Conservation (phyloP, 1,140 invertebrate genomes). For the Subanguina moxae region DNA sequence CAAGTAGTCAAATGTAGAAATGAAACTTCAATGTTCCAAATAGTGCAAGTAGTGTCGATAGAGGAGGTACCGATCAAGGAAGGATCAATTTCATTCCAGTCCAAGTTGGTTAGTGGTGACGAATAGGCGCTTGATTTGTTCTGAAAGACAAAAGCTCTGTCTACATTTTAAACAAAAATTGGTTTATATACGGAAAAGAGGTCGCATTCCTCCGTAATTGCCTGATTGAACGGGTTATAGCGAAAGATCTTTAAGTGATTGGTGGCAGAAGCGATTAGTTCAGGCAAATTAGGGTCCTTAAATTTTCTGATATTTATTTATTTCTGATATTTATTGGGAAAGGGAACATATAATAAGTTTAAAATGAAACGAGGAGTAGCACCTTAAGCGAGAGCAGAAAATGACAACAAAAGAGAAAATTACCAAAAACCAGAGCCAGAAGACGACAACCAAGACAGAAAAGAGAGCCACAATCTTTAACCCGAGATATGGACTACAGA, state of each 20-base stretch:
- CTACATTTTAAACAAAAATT: constrained; percentile 12
- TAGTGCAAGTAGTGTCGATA: constrained; percentile 98
- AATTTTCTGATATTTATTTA: too few species aligned
- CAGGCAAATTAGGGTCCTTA: constrained; percentile 20
- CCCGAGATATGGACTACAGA: too few species aligned
- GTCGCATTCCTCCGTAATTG: constrained; percentile 27
- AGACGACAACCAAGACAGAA: too few species aligned
- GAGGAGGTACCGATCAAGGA: constrained; percentile 97
- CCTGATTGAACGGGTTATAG: constrained; percentile 20
- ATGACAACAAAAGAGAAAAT: too few species aligned
- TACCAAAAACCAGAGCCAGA: too few species aligned
- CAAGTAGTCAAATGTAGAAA: too few species aligned
- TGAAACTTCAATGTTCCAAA: constrained; percentile 90
- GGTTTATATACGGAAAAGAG: constrained; percentile 20
- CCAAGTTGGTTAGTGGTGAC: constrained; percentile 95
- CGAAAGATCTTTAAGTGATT: constrained; percentile 44
- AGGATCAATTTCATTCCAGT: constrained; percentile 99
- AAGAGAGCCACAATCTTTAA: too few species aligned
- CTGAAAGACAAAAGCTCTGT: constrained; percentile 31
- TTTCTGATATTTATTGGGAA: too few species aligned
- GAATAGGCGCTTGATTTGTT: constrained; percentile 98
- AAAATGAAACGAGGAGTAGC: too few species aligned
- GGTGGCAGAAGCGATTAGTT: constrained; percentile 41
- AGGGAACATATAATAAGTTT: too few species aligned
- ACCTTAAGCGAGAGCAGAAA: too few species aligned